These are phyloP conservation scores for Meloidogyne floridensis DNA, from an alignment of 1,140 invertebrate genomes.

Conservation along the genomic window DNA sequence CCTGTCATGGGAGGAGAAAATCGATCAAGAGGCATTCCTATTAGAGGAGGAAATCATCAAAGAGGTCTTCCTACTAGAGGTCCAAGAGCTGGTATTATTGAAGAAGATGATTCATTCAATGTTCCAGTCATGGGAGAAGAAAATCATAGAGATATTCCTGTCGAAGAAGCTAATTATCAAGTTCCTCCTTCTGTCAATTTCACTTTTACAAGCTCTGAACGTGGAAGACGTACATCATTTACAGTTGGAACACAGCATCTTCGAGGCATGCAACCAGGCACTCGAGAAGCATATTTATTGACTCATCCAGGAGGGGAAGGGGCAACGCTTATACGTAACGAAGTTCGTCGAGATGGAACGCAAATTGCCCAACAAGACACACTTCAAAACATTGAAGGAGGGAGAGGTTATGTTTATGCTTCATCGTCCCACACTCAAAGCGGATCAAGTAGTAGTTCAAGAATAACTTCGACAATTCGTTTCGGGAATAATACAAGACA, in stretches of 20 bases:
- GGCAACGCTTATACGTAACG: neutral
- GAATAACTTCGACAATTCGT: neutral
- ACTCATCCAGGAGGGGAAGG: neutral
- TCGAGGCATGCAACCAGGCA: neutral
- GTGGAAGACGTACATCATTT: neutral
- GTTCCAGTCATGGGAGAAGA: too few relatives aligned
- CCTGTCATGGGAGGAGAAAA: too few relatives aligned
- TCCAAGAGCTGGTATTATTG: too few relatives aligned
- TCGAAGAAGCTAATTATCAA: neutral
- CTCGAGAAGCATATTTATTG: neutral
- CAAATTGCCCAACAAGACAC: neutral
- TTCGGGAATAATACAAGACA: neutral
- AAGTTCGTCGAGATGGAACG: neutral
- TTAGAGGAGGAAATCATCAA: too few relatives aligned
- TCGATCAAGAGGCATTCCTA: too few relatives aligned
- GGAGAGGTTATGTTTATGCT: neutral
- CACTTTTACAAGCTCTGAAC: neutral
- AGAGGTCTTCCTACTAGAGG: too few relatives aligned
- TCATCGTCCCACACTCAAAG: neutral
- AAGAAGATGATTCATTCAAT: too few relatives aligned
- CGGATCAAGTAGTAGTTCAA: neutral
- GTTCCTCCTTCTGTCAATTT: neutral
- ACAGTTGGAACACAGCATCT: neutral
- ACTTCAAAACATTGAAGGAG: neutral
- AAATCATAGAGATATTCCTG: too few relatives aligned